Base-by-base conservation (phyloP, 23 tunicate species). In the Trididemnum miniatum region DNA sequence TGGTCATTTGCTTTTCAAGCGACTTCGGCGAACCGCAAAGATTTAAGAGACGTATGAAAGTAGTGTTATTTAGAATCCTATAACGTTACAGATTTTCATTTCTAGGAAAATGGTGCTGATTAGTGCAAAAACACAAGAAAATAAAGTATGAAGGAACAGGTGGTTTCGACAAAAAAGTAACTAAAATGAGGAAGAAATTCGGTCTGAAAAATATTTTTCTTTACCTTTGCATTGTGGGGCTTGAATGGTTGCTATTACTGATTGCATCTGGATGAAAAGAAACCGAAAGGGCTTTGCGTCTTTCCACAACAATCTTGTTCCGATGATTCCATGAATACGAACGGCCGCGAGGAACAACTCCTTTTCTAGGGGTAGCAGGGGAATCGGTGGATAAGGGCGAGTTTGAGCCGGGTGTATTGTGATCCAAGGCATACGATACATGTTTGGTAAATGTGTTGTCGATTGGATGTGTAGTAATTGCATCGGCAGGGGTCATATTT, bases 301-400 rank as follows among this genome's bases (percentile, higher is more conserved):
- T 54, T 40, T 86, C 90, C 18, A 71, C 77, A 29, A 65, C 84
- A 40, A 79, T 38, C 52, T 86, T 78, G 63, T 79, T 80, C 40
- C 90, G 84, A n/a, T 65, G 30, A 65, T 86, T 86, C 90, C 84
- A 86, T 35, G 84, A 86, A 31, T 29, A 49, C 23, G 90, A 86
- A 34, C 90, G 44, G 39, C 72, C 18, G 0, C 84, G 71, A 31
- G 28, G 76, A 31, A 9, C 75, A 24, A 59, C 0, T 27, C 35
- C 67, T 36, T 71, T 79, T 26, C 80, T 69, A 4, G 51, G 57
- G 34, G 62, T 15, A 7, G 37, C 52, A 12, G 90, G 90, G n/a
- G 86, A 82, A 2, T 28, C 38, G 20, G 5, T 1, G 20, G 79
- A n/a, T 15, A 3, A 9, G 3, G 79, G 67, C 5, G 67, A 62